phyloP scores from a whole-genome alignment of 37 sponge, comb jelly and placozoan genomes.

The Mnemiopsis leidyi region DNA sequence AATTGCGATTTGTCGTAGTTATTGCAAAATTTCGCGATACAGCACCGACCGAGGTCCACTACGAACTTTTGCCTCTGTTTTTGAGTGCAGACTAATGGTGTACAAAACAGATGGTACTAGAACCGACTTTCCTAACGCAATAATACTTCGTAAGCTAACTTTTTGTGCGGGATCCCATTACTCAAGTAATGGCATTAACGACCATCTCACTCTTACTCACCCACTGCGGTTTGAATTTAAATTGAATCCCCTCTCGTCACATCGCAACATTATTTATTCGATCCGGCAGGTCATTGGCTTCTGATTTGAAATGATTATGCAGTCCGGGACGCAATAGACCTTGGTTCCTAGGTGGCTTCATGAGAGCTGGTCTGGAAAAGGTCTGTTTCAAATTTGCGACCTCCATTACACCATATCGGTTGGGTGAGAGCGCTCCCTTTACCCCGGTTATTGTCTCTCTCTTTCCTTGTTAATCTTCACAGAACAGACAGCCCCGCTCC shows the following conservation, averaged over 20 bases:
- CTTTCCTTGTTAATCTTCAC: no score
- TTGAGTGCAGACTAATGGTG: no score
- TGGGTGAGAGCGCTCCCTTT: not conserved
- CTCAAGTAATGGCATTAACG: not conserved
- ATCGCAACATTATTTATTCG: not conserved
- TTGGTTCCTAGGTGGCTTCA: not conserved
- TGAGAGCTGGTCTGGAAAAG: not conserved
- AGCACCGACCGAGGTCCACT: no score
- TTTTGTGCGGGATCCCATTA: not conserved
- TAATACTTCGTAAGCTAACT: not conserved
- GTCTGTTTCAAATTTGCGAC: not conserved
- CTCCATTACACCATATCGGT: not conserved
- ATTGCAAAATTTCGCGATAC: no score
- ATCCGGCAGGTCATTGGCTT: not conserved
- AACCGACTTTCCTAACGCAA: not conserved
- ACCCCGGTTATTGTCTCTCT: not conserved
- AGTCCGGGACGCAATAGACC: not conserved
- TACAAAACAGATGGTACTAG: no score
- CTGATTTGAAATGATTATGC: not conserved
- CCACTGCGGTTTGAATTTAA: not conserved
- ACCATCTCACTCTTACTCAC: not conserved
- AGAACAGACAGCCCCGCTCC: no score
- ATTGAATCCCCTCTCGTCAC: not conserved
- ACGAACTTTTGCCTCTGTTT: no score
- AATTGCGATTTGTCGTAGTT: no score